Conservation (phyloP, 1,140 invertebrate genomes). For the Andricus grossulariae region DNA sequence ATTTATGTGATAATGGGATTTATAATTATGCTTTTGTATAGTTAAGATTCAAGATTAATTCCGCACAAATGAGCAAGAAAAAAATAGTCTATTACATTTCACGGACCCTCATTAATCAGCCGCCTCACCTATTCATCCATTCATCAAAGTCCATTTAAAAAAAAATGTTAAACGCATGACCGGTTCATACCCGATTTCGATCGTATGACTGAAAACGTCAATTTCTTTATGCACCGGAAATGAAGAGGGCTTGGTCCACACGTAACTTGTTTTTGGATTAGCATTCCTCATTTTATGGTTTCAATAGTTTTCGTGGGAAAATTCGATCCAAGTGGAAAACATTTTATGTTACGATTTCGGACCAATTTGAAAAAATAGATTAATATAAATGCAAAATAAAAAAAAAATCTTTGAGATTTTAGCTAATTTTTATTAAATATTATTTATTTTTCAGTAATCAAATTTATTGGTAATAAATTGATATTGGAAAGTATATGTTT, state of each 20-base stretch:
- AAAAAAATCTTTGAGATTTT: too few species aligned
- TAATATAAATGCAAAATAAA: too few species aligned
- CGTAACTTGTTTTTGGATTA: slow-evolving; percentile 50
- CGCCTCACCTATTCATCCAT: slow-evolving; percentile 12
- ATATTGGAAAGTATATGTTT: too few species aligned
- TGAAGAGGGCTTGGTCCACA: slow-evolving; percentile 57
- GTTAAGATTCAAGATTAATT: background rate
- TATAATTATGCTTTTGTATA: background rate
- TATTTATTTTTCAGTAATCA: too few species aligned
- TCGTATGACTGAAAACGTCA: slow-evolving; percentile 59
- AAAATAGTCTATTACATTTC: slow-evolving; percentile 32
- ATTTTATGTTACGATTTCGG: background rate
- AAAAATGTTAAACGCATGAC: slow-evolving; percentile 46
- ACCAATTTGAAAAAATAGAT: background rate
- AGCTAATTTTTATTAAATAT: too few species aligned
- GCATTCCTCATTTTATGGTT: slow-evolving; percentile 39
- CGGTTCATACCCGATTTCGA: slow-evolving; percentile 41
- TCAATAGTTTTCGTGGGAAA: slow-evolving; percentile 5
- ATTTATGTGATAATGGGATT: background rate
- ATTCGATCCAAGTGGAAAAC: background rate
- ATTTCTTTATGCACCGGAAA: slow-evolving; percentile 59
- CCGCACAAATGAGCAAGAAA: background rate
- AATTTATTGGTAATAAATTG: too few species aligned
- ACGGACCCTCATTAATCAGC: slow-evolving; percentile 41
- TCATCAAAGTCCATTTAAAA: slow-evolving; percentile 46